These are phyloP conservation scores for Ellobius talpinus DNA, from an alignment of 2,113 vertebrate genomes.

Conservation along the genomic window DNA sequence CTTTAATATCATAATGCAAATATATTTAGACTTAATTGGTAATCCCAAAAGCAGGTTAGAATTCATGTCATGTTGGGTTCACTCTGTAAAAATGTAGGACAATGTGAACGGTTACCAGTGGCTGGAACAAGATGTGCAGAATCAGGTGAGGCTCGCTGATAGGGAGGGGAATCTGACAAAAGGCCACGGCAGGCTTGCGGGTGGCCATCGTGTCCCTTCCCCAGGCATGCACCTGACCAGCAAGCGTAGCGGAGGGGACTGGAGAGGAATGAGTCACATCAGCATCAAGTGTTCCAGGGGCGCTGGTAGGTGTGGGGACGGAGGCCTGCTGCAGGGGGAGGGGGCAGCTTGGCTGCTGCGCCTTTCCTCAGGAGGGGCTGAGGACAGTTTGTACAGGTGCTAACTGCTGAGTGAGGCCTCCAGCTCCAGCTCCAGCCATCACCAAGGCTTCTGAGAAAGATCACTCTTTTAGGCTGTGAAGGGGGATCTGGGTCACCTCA, in stretches of 20 bases:
- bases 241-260: background rate
- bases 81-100: conserved; percentile 59
- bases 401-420: background rate
- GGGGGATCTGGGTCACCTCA: accelerated
- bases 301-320: too few species aligned
- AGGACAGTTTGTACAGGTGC: background rate
- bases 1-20: conserved; percentile 10
- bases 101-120: background rate
- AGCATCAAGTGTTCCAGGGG: background rate
- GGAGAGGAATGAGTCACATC: background rate
- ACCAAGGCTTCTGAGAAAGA: background rate
- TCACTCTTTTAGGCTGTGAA: background rate
- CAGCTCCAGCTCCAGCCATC: background rate
- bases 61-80: conserved; percentile 28
- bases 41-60: conserved; percentile 53
- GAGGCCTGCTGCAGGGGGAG: background rate
- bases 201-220: background rate
- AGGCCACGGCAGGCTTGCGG: background rate
- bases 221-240: too few species aligned
- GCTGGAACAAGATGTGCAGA: background rate
- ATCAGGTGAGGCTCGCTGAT: background rate
- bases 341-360: accelerated
- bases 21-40: background rate
- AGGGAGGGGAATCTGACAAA: background rate
- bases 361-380: background rate